These are phyloP conservation scores for Caenorhabditis brenneri DNA, from an alignment of 1,140 invertebrate species.

Conservation along the genomic window DNA sequence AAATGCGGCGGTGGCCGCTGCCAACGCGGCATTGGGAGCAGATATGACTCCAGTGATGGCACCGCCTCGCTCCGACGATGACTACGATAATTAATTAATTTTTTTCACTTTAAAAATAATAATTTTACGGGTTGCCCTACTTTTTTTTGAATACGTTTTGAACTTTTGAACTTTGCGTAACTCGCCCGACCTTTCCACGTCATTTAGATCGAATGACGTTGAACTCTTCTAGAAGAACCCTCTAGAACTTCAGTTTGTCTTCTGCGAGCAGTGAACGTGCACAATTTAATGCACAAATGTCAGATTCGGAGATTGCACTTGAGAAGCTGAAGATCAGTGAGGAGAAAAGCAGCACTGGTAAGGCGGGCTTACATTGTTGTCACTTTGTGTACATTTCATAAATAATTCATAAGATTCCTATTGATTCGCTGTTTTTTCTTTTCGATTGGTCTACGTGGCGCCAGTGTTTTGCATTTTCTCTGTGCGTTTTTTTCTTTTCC, in stretches of 20 bases:
- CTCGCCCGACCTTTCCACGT: no score
- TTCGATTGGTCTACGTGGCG: no score
- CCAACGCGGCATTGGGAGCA: background rate
- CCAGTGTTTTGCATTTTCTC: no score
- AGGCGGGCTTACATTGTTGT: background rate
- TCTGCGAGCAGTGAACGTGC: no score
- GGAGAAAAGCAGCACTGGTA: background rate
- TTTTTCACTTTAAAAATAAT: background rate
- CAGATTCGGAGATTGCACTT: background rate
- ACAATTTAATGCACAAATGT: background rate
- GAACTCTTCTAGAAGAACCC: no score
- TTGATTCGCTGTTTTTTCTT: no score
- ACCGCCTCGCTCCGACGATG: background rate
- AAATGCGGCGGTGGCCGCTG: background rate
- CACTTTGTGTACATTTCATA: background rate
- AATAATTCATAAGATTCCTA: conserved; percentile 1
- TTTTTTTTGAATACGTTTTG: background rate
- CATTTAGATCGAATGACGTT: no score
- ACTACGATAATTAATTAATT: background rate
- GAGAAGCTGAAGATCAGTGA: background rate
- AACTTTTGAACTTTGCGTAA: background rate
- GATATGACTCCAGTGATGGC: background rate
- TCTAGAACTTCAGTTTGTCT: no score
- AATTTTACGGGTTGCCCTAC: background rate
- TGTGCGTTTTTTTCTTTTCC: no score